Evolutionary conservation across 1,140 invertebrate species (phyloP), one percentile per base, ranked within the genome.

Genomic region (Drosophila lacertosa): DNA sequence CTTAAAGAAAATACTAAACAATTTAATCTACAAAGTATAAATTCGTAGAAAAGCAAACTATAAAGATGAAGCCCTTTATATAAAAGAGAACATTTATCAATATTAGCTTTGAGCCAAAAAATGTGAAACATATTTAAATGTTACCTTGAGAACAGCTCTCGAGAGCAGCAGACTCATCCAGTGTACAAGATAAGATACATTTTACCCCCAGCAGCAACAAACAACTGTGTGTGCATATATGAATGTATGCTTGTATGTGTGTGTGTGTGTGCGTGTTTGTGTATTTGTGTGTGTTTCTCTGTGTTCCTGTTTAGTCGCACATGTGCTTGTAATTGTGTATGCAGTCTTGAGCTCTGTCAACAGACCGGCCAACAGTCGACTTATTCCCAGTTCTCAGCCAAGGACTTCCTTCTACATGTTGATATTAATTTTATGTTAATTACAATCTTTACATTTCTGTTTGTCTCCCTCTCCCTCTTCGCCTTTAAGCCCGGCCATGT

Each of bases 361-460:
- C 54, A 59, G 64, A 33, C 44, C 44, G 15, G 54, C 37, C 48
- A 33, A 42, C 54, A 32, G 20, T 24, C 32, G 10, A 16, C 26
- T 44, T 7, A 1, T 13, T 59, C 26, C 54, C 13, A 18, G 20
- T 24, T 60, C 37, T 11, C 15, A 26, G 16, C 42, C 35, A 20
- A 57, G 50, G 51, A 67, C 69, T 45, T 58, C 22, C 66, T 67
- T 7, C 44, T 33, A 55, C 62, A 68, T 84, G 76, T 73, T 79
- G 74, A 74, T 81, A 80, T 76, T 84, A 84, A 86, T 88, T 88
- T 86, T 77, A 86, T 86, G 82, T 82, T 86, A 86, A 86, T 86
- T 86, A 88, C 82, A 82, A 88, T 75, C 77, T 81, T 70, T 66
- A 58, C 77, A 60, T 74, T 62, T 74, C 71, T 77, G 74, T 62